Evolutionary conservation across 2,797 vertebrate genomes (phyloP), one percentile per base, ranked within the genome.

Genomic region (Argyrosomus regius): DNA sequence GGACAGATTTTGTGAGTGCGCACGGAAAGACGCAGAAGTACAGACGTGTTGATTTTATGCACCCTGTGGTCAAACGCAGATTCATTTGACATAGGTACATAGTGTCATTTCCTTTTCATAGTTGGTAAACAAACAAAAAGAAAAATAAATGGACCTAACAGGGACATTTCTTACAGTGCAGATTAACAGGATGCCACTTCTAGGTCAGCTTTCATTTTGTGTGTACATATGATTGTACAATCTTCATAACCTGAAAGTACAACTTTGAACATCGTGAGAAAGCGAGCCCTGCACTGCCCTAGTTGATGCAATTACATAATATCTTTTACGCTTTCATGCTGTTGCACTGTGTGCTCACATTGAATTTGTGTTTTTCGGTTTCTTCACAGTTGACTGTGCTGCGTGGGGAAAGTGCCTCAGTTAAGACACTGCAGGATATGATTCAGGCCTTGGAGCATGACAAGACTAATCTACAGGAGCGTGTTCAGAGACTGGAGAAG

Each of bases 401-500:
- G 82, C 95, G 91, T 5, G 96, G 93, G 78, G 96, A 98, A 87
- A 97, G 96, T 11, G 95, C 96, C 43, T 95, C 96, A 4, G 94
- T 95, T 41, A 96, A 96, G 91, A 95, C 92, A 22, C 91, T 99
- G 85, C 96, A 97, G 88, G 94, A 93, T 0, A 91, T 96, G 12
- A 92, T 99, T 68, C 93, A 96, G 83, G 92, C 95, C n/a, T 90
- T 98, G 81, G 97, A 99, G 93, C 95, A 87, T 16, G 97, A 99
- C 77, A 99, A 97, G 77, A 76, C 92, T 62, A 90, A 95, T 69
- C 96, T 99, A 5, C 96, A 97, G 90, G 96, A 97, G 35, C 95
- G 91, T 58, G 92, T 99, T 57, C 96, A 96, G 90, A 96, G 90
- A 87, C 89, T 99, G 89, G 97, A 99, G 90, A 96, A 95, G 85